Evolutionary conservation across 2,797 vertebrate species (phyloP).

Genomic region (Triplophysa yarkandensis): DNA sequence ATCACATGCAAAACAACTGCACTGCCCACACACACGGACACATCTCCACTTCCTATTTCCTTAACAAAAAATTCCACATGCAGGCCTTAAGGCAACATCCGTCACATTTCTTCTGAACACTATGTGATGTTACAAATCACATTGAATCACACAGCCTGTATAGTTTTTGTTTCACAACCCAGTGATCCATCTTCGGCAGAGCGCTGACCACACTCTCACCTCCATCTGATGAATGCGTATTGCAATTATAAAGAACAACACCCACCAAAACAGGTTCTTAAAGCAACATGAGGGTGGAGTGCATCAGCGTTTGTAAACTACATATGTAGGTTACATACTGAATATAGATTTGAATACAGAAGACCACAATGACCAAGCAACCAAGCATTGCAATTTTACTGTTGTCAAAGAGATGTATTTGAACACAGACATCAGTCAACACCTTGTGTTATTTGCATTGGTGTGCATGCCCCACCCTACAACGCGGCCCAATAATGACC

Average conservation of each 20-base stretch:
- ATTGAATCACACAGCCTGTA: not conserved
- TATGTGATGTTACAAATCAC: not conserved
- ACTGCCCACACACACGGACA: constrained; percentile 68
- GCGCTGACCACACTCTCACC: not conserved
- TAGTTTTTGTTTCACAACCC: not conserved
- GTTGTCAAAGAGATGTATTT: not conserved
- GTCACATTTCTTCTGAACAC: not conserved
- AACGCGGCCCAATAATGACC: constrained; percentile 57
- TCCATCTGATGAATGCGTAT: not conserved
- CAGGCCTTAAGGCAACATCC: constrained; percentile 13
- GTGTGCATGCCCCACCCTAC: constrained; percentile 27
- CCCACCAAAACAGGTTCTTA: constrained; percentile 18
- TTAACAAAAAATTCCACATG: constrained; percentile 24
- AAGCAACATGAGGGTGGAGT: constrained; percentile 19
- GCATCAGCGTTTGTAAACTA: constrained; percentile 8
- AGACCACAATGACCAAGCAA: not conserved
- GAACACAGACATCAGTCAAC: not conserved
- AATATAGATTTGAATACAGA: not conserved
- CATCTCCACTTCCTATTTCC: constrained; percentile 65
- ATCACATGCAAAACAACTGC: constrained; percentile 66
- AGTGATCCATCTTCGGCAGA: not conserved
- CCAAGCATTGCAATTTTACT: not conserved
- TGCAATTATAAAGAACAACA: constrained; percentile 15
- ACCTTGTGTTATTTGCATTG: constrained; percentile 7
- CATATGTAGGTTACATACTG: not conserved